Evolutionary conservation across 2,113 vertebrate genomes (phyloP).

Genomic region (Lycocorax pyrrhopterus): DNA sequence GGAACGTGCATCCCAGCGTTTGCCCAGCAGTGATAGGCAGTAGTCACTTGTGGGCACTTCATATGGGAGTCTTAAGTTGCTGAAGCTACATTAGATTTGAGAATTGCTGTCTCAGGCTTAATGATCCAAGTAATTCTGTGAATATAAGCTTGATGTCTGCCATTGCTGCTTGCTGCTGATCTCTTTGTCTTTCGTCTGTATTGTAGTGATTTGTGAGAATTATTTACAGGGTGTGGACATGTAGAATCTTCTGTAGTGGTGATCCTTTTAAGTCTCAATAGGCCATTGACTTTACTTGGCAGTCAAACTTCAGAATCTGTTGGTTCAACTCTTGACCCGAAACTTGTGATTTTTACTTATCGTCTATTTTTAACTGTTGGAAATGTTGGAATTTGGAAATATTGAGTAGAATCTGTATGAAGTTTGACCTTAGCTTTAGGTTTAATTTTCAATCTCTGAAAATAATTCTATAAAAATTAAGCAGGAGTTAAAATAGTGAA

Average conservation of each 20-base stretch:
- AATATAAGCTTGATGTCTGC: neutral
- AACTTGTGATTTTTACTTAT: neutral
- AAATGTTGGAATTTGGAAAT: neutral
- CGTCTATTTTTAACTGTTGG: neutral
- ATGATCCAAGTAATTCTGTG: neutral
- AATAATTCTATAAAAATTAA: neutral
- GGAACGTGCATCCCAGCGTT: neutral
- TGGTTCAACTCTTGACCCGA: neutral
- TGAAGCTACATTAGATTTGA: neutral
- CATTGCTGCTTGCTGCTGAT: neutral
- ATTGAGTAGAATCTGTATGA: neutral
- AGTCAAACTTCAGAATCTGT: neutral
- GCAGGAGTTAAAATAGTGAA: neutral
- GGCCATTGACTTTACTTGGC: neutral
- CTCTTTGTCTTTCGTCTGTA: neutral
- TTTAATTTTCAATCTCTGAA: neutral
- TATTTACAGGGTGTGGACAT: neutral
- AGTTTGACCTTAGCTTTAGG: neutral
- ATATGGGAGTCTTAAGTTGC: neutral
- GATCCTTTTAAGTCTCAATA: neutral
- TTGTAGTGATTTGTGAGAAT: neutral
- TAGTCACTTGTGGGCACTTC: neutral
- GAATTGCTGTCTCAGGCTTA: neutral
- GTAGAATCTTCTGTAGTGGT: neutral
- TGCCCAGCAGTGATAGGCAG: neutral